phyloP scores from a whole-genome alignment of 2,888 invertebrate species.

The Antitype chi region DNA sequence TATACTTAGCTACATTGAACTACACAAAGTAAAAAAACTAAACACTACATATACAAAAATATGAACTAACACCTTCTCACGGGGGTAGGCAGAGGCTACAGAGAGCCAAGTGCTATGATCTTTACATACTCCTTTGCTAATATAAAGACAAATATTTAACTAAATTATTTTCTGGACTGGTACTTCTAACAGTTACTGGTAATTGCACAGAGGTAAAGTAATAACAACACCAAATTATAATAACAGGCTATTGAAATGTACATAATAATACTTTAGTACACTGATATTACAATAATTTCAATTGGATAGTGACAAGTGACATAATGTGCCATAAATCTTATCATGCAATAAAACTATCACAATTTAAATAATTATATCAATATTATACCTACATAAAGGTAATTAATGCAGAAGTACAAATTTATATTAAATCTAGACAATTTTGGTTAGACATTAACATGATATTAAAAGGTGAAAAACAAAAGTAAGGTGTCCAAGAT shows the following conservation, averaged over 20 bases:
- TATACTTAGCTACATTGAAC: background rate
- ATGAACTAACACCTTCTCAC: background rate
- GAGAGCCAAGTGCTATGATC: background rate
- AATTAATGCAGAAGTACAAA: background rate
- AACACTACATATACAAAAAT: background rate
- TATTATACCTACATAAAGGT: background rate
- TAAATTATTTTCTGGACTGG: background rate
- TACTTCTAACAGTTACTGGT: background rate
- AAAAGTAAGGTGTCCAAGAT: background rate
- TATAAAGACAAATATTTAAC: too few relatives aligned
- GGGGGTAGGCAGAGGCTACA: background rate
- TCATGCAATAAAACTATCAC: constrained; percentile 12
- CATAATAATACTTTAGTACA: background rate
- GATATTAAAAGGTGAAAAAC: background rate
- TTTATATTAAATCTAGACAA: background rate
- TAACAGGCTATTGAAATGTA: background rate
- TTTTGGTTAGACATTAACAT: constrained; percentile 10
- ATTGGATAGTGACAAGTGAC: background rate
- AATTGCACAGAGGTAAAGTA: background rate
- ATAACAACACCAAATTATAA: background rate
- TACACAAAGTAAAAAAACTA: background rate
- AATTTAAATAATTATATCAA: background rate
- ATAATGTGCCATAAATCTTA: constrained; percentile 33
- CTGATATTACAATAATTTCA: background rate
- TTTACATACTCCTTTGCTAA: background rate